These are phyloP conservation scores for Adelges cooleyi DNA, from an alignment of 1,140 invertebrate genomes.

Conservation along the genomic window DNA sequence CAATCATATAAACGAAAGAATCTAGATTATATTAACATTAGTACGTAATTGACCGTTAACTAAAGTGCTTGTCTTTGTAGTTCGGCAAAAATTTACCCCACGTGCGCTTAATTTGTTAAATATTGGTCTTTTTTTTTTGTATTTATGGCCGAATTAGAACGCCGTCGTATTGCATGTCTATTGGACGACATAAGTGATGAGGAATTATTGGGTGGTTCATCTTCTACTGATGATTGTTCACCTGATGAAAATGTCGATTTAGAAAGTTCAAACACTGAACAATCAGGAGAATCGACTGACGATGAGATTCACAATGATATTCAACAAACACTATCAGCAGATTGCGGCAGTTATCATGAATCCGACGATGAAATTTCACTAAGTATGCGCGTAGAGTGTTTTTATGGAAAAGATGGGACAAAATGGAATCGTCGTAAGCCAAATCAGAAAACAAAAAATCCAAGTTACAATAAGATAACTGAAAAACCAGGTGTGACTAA, in stretches of 20 bases:
- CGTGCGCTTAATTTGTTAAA: background rate
- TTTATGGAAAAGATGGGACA: background rate
- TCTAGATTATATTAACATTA: background rate
- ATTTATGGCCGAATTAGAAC: background rate
- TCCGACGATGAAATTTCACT: background rate
- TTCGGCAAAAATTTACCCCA: background rate
- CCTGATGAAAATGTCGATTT: background rate
- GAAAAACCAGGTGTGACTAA: background rate
- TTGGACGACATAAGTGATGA: constrained; percentile 6
- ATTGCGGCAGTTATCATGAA: background rate
- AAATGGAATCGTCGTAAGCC: background rate
- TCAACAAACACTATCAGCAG: constrained; percentile 4
- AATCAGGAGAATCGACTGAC: background rate
- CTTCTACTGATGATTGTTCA: background rate
- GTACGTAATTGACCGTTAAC: background rate
- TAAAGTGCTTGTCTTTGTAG: background rate
- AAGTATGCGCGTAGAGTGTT: background rate
- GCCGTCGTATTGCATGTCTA: background rate
- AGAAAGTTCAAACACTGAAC: background rate
- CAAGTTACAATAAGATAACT: background rate
- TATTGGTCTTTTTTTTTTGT: background rate
- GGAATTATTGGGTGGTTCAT: background rate
- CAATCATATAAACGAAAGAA: background rate
- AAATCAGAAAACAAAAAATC: background rate
- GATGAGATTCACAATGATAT: constrained; percentile 4